Conservation (phyloP, 2,113 vertebrate species). For the Bothrops jararaca region DNA sequence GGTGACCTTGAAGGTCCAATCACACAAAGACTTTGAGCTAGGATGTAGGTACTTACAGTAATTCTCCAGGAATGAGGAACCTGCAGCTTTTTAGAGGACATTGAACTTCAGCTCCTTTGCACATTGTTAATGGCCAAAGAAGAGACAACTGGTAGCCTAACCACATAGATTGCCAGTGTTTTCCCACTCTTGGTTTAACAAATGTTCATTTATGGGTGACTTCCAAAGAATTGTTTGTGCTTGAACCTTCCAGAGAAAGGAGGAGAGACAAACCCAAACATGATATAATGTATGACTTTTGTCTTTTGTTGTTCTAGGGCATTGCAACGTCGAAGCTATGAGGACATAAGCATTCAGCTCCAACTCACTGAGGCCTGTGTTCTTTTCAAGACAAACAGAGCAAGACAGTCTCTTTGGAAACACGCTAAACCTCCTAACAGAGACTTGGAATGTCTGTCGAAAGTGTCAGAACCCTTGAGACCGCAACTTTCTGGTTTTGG, state of each 20-base stretch:
- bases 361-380: not conserved
- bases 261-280: not conserved
- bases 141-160: not conserved
- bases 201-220: not conserved
- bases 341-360: not conserved
- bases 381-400: slow-evolving; percentile 18
- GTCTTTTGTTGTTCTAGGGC: not conserved
- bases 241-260: not conserved
- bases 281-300: not conserved
- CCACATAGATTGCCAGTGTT: no score
- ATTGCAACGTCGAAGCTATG: not conserved
- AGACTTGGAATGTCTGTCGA: slow-evolving; percentile 3
- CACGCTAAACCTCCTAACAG: not conserved
- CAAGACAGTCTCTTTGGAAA: not conserved
- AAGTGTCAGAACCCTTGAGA: not conserved
- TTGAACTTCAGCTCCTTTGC: not conserved
- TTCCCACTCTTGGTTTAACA: not conserved
- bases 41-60: not conserved
- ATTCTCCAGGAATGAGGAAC: not conserved
- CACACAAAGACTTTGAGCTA: not conserved
- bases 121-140: not conserved
- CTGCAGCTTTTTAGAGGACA: not conserved
- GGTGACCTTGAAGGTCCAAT: not conserved
- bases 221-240: not conserved
- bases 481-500: not conserved